Base-by-base conservation (phyloP, 2,888 invertebrate genomes). In the Mesopsocus fuscifrons region DNA sequence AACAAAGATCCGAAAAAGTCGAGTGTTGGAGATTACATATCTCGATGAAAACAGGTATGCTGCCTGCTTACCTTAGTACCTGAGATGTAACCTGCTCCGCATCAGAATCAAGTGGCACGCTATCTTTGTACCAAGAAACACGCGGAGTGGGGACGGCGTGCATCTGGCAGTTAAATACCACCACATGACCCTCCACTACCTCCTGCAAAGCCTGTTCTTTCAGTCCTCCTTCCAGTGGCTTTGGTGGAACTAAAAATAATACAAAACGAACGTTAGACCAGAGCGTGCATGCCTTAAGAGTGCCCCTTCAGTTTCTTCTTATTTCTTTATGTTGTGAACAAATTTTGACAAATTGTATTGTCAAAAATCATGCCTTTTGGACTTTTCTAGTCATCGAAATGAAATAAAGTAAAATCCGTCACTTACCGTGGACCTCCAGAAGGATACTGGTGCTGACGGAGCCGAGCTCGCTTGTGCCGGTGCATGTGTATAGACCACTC, bases 91-190 rank as follows among this genome's bases (percentile, higher is more conserved):
- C 11, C 26, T 11, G 26, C 11, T 43, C 21, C 34, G 17, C 17
- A 41, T 13, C 41, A 17, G 17, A 42, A 13, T 26, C 2, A 21
- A 65, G 8, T 0, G 43, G 41, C 13, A 44, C 18, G 15, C 59
- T 62, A 35, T 65, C 62, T 0, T 59, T 58, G 0, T 54, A 49
- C 74, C 74, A 74, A 3, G 47, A 50, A 1, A 71, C 55, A 1
- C 49, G 44, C 0, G 73, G 71, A 1, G 49, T 20, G 0, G 74
- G 73, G 1, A 55, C 51, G 1, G 68, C 73, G 6, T 51, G 49
- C 1, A 60, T 64, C 1, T 55, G 50, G 53, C 74, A 74, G 0
- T 65, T 60, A 16, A 74, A 52, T 41, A 62, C 60, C 3, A 71
- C 64, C 16, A 66, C 51, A 38, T 67, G 57, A 0, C 71, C 72